Conservation (phyloP, 2,888 invertebrate genomes). For the Cheilosia impressa region DNA sequence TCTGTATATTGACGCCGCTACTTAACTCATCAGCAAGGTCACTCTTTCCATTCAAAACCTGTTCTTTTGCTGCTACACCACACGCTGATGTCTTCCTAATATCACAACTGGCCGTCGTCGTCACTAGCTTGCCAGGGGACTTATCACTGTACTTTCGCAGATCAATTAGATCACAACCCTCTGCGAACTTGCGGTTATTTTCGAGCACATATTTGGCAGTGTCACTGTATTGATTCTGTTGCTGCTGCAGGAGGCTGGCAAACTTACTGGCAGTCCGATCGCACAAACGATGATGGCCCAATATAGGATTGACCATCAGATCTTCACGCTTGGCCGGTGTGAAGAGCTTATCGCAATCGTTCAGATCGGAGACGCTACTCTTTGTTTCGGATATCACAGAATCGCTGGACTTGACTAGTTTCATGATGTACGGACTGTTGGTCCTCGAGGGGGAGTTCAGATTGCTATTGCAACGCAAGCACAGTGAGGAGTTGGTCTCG, state of each 20-base stretch:
- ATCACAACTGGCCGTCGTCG: conserved; percentile 61
- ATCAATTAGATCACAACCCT: conserved; percentile 70
- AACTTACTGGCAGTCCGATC: conserved; percentile 82
- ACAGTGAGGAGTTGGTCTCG: conserved; percentile 84
- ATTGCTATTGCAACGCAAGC: conserved; percentile 87
- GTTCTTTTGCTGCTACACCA: conserved; percentile 38
- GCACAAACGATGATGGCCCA: conserved; percentile 87
- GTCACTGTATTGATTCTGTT: conserved; percentile 69
- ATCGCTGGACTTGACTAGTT: conserved; percentile 83
- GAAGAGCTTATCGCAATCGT: conserved; percentile 82
- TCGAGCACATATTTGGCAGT: conserved; percentile 77
- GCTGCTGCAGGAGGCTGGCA: conserved; percentile 55
- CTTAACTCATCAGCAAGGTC: conserved; percentile 49
- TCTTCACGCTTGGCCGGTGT: conserved; percentile 83
- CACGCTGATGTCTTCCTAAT: conserved; percentile 55
- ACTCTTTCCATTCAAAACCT: conserved; percentile 32
- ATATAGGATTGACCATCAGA: conserved; percentile 83
- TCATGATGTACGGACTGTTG: conserved; percentile 83
- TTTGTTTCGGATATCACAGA: conserved; percentile 84
- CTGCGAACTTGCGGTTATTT: conserved; percentile 54
- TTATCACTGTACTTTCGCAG: conserved; percentile 69
- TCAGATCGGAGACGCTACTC: conserved; percentile 83
- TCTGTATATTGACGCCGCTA: conserved; percentile 58
- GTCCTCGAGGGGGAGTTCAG: conserved; percentile 83
- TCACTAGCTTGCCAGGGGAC: conserved; percentile 55